These are phyloP conservation scores for Cryptocephalus primarius DNA, from an alignment of 2,888 invertebrate genomes.

Conservation along the genomic window DNA sequence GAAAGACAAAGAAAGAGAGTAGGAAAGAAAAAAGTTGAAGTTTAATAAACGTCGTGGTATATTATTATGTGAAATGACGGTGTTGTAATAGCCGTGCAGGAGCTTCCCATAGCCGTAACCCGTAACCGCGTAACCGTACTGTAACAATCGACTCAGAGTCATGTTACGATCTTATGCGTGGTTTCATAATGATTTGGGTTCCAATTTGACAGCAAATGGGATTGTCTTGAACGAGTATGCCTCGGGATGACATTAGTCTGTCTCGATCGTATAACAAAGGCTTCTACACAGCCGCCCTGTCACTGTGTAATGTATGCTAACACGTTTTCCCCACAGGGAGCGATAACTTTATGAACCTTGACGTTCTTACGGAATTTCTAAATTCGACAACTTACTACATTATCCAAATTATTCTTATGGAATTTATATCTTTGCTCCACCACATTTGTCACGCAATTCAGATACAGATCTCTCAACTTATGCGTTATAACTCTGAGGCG, in stretches of 20 bases:
- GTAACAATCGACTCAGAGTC: conserved; percentile 16
- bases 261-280: conserved; percentile 36
- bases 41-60: conserved; percentile 13
- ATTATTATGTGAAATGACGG: conserved; percentile 19
- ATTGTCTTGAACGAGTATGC: conserved; percentile 36
- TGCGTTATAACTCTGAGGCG: conserved; percentile 2
- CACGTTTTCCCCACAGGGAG: conserved; percentile 34
- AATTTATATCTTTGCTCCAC: conserved; percentile 11
- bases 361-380: conserved; percentile 23
- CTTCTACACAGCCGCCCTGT: conserved; percentile 31
- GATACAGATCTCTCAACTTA: conserved; percentile 11
- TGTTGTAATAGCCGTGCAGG: conserved; percentile 18
- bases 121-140: conserved; percentile 3
- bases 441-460: conserved; percentile 15
- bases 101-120: conserved; percentile 2
- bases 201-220: conserved; percentile 38
- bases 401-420: conserved; percentile 20
- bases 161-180: conserved; percentile 25
- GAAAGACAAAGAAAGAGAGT: neutral
- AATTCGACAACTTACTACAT: conserved; percentile 23
- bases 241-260: conserved; percentile 37
- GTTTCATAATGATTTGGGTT: conserved; percentile 33
- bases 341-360: conserved; percentile 34
- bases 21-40: conserved; percentile 1
- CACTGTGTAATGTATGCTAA: conserved; percentile 39